These are phyloP conservation scores for Poecilia picta DNA, from an alignment of 2,797 vertebrate genomes.

Conservation along the genomic window DNA sequence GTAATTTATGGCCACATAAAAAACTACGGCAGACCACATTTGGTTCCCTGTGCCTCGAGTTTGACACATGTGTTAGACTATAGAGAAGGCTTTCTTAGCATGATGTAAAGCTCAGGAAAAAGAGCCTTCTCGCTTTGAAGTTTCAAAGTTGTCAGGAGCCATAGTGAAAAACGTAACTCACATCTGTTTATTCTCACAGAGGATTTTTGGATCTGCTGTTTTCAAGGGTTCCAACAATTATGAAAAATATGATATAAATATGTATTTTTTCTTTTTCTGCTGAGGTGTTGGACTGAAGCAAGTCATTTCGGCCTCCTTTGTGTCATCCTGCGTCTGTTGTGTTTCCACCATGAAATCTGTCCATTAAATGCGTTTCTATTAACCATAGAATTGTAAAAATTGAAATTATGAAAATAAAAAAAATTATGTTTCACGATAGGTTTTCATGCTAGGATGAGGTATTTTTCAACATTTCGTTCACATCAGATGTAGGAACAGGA, in stretches of 20 bases:
- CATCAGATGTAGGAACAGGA: too few species aligned
- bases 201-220: background rate
- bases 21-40: too few species aligned
- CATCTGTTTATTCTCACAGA: conserved; percentile 25
- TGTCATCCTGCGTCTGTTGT: background rate
- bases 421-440: too few species aligned
- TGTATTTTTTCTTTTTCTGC: conserved; percentile 1
- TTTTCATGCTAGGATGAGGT: too few species aligned
- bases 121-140: background rate
- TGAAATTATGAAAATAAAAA: background rate
- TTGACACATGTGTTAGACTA: background rate
- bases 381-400: too few species aligned
- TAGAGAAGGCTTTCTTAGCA: background rate
- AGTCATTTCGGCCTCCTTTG: background rate
- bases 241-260: conserved; percentile 2
- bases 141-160: background rate
- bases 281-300: background rate
- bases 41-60: too few species aligned
- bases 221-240: conserved; percentile 29
- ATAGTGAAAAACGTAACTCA: background rate
- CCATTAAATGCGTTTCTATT: background rate
- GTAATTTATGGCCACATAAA: too few species aligned
- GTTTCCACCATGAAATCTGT: conserved; percentile 1
- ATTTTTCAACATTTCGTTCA: too few species aligned
- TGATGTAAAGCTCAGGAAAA: background rate